Evolutionary conservation across 2,888 invertebrate genomes (phyloP).

Genomic region (Stictocephala bisonia): DNA sequence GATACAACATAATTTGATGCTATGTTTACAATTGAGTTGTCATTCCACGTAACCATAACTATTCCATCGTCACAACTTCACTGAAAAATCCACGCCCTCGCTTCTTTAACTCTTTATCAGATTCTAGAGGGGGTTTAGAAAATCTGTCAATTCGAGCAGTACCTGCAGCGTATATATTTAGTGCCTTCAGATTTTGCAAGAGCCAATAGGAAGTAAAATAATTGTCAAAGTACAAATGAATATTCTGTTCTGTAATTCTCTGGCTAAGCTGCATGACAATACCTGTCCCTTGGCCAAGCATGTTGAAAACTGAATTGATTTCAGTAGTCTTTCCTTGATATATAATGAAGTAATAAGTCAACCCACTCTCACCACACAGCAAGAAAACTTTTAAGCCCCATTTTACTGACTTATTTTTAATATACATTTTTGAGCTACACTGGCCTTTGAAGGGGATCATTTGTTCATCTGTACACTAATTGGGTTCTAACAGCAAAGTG

Average conservation of each 20-base stretch:
- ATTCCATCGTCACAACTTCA: slow-evolving; percentile 42
- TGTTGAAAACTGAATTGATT: slow-evolving; percentile 18
- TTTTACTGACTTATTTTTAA: slow-evolving; percentile 36
- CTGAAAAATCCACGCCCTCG: slow-evolving; percentile 15
- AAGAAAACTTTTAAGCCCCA: slow-evolving; percentile 45
- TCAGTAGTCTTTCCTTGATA: slow-evolving; percentile 35
- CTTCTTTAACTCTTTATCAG: slow-evolving; percentile 22
- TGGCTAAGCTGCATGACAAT: slow-evolving; percentile 41
- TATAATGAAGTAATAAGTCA: slow-evolving; percentile 40
- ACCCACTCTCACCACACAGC: slow-evolving; percentile 38
- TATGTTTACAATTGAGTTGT: slow-evolving; percentile 18
- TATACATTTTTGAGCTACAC: slow-evolving; percentile 29
- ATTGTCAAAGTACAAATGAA: slow-evolving; percentile 48
- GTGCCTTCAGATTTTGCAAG: slow-evolving; percentile 48
- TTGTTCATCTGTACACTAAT: too few species aligned
- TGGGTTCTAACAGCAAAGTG: slow-evolving; percentile 6
- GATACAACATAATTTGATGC: too few species aligned
- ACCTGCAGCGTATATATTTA: slow-evolving; percentile 47
- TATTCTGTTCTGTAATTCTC: slow-evolving; percentile 15
- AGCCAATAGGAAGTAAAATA: slow-evolving; percentile 50
- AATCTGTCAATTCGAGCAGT: slow-evolving; percentile 51
- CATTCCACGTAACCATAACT: slow-evolving; percentile 29
- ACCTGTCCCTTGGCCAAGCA: not conserved
- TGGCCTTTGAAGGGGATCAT: slow-evolving; percentile 47
- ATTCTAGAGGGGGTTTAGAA: slow-evolving; percentile 20